These are phyloP conservation scores for Chelon auratus DNA, from an alignment of 2,797 vertebrate species.

Conservation along the genomic window DNA sequence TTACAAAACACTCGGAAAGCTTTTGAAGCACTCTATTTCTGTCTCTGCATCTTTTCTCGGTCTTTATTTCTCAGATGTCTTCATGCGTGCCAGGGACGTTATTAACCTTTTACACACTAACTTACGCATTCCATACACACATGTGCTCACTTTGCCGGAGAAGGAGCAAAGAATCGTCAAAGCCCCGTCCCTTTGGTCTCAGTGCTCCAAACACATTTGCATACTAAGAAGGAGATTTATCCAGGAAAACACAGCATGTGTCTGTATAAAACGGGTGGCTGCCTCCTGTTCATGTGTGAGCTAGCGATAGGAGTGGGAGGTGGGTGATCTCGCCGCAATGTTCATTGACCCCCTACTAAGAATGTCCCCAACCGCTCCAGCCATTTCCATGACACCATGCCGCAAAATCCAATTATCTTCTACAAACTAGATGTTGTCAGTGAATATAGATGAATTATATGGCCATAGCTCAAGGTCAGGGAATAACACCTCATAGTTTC, in stretches of 20 bases:
- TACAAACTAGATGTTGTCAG: constrained; percentile 81
- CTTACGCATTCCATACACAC: neutral
- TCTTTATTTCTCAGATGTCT: constrained; percentile 25
- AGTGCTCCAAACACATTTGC: constrained; percentile 58
- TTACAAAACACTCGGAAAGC: constrained; percentile 31
- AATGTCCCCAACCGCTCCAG: constrained; percentile 66
- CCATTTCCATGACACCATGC: constrained; percentile 75
- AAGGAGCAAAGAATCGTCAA: constrained; percentile 33
- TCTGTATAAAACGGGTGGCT: constrained; percentile 57
- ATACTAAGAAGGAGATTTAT: constrained; percentile 76
- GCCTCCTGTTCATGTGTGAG: constrained; percentile 63
- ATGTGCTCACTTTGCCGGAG: constrained; percentile 11
- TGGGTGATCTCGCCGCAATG: constrained; percentile 73
- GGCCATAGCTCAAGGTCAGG: constrained; percentile 80
- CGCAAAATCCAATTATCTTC: constrained; percentile 87
- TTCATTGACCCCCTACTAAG: constrained; percentile 79
- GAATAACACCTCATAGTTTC: constrained; percentile 69
- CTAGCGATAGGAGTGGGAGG: constrained; percentile 51
- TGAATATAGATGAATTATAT: constrained; percentile 81
- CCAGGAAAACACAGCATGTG: constrained; percentile 70
- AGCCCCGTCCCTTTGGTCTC: constrained; percentile 47
- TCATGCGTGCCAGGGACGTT: constrained; percentile 7
- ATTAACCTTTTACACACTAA: neutral
- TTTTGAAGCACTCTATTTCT: neutral
- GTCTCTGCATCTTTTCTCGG: neutral